A percentile compares a stretch with the other conserved stretches of the same genome.
These are phyloP conservation scores for Blastobasis lacticolella DNA, from an alignment of 2,888 invertebrate species.

Conservation along the genomic window DNA sequence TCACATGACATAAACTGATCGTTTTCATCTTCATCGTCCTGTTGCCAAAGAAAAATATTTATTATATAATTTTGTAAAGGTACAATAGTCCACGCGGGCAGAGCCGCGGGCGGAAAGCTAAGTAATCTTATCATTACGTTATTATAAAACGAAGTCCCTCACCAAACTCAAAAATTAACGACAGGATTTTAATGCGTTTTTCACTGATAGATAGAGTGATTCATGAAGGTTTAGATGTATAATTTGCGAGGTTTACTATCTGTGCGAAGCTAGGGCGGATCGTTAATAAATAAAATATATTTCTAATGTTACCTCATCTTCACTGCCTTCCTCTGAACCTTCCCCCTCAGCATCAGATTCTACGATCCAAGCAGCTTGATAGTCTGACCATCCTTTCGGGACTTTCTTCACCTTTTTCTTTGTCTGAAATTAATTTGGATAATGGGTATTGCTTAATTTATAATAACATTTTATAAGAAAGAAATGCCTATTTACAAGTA, in stretches of 20 bases:
- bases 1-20: conserved; percentile 69
- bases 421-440: conserved; percentile 32
- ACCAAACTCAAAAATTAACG: no score
- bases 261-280: neutral
- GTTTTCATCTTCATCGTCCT: conserved; percentile 37
- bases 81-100: no score
- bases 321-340: conserved; percentile 57
- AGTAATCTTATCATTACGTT: no score
- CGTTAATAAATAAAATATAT: neutral
- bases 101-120: no score
- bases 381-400: conserved; percentile 97
- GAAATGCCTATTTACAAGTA: neutral
- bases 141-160: no score
- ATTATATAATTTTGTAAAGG: neutral
- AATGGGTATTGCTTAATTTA: neutral
- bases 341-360: conserved; percentile 78
- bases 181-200: no score
- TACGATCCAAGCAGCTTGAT: conserved; percentile 96
- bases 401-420: conserved; percentile 85
- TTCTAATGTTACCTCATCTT: conserved; percentile 26
- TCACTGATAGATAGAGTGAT: no score
- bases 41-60: neutral
- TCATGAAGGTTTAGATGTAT: no score
- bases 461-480: neutral
- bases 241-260: neutral